A percentile compares a stretch with the other conserved stretches of the same genome.
Evolutionary conservation across 2,113 vertebrate genomes (phyloP).

Genomic region (Tragelaphus imberbis): DNA sequence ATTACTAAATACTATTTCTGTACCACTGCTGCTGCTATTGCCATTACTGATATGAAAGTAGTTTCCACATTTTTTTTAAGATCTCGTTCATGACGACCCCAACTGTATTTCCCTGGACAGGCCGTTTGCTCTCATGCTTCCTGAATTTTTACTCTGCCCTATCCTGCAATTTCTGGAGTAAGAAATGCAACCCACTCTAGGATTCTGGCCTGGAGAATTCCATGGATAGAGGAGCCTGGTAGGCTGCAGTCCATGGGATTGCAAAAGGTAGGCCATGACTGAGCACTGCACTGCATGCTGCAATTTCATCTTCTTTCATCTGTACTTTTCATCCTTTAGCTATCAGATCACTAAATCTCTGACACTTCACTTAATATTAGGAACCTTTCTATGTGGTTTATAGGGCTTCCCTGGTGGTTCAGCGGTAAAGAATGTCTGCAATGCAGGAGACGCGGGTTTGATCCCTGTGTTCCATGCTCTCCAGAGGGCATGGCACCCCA

Average conservation of each 20-base stretch:
- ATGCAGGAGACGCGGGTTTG: rapidly evolving
- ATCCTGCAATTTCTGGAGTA: not conserved
- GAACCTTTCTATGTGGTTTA: not conserved
- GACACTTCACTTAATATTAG: not conserved
- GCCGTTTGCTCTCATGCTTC: not conserved
- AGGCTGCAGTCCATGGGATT: not conserved
- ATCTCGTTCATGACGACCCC: not conserved
- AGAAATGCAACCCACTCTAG: not conserved
- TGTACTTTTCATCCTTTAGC: not conserved
- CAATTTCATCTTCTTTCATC: not conserved
- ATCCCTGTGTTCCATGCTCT: not conserved
- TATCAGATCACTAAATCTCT: not conserved
- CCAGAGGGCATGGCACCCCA: not conserved
- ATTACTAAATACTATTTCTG: not conserved
- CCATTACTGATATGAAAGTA: not conserved
- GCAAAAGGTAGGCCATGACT: not conserved
- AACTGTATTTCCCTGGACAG: not conserved
- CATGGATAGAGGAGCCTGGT: not conserved
- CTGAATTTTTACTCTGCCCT: not conserved
- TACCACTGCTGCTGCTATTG: not conserved
- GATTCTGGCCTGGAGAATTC: not conserved
- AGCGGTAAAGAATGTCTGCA: not conserved
- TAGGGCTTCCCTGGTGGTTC: not conserved
- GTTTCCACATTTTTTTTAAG: not conserved
- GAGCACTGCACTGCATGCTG: not conserved